Conservation (phyloP, 2,113 vertebrate genomes). For the Xenus cinereus region DNA sequence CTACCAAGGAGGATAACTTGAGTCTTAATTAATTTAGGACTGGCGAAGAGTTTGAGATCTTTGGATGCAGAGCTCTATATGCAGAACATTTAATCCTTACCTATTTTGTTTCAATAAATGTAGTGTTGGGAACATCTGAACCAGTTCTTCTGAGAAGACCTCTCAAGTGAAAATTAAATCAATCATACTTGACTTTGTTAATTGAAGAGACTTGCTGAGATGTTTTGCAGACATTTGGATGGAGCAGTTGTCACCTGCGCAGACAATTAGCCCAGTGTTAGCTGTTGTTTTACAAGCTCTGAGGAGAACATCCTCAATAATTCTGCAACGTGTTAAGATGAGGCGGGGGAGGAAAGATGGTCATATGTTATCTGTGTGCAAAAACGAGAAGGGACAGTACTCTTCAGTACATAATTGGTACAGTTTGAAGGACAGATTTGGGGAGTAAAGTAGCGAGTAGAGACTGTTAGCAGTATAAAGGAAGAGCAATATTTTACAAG, state of each 20-base stretch:
- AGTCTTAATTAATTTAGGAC: conserved; percentile 3
- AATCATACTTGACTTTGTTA: background rate
- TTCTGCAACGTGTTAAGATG: background rate
- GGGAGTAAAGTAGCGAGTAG: background rate
- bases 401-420: background rate
- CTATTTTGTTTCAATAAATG: background rate
- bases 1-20: background rate
- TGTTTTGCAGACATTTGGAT: conserved; percentile 9
- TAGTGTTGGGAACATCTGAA: background rate
- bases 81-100: background rate
- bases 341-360: background rate
- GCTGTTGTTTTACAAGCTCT: background rate
- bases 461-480: background rate
- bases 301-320: background rate
- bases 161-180: conserved; percentile 20
- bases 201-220: background rate
- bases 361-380: background rate
- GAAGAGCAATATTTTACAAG: background rate
- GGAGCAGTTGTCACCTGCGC: background rate
- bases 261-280: background rate
- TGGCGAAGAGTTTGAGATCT: background rate
- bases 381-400: background rate
- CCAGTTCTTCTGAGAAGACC: background rate
- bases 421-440: background rate
- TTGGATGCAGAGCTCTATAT: background rate